Evolutionary conservation across 2,113 vertebrate species (phyloP), one percentile per base, ranked within the genome.

Genomic region (Madoqua kirkii): DNA sequence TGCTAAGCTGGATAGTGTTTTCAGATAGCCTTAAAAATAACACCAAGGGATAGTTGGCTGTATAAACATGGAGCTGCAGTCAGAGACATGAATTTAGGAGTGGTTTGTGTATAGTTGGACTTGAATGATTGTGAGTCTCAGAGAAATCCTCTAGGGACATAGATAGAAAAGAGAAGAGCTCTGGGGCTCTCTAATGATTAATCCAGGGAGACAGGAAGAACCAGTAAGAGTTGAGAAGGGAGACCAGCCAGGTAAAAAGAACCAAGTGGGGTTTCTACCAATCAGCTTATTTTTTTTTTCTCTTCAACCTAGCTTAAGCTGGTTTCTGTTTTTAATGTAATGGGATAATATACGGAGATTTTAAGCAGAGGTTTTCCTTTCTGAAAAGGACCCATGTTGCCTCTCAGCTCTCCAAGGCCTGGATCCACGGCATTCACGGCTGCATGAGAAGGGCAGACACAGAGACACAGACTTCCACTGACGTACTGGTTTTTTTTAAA

Each of bases 321-420:
- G 86, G 79, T 74, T 64, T 93, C 81, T 95, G 81, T 83, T 95
- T 78, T 36, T 74, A 89, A 89, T 36, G 52, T 90, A 95, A 90
- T 62, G 31, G 54, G 86, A 86, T 95, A 64, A 89, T 64, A 90
- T 54, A 52, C 0, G 6, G 48, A 89, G 60, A 93, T 96, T 96
- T 90, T 57, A 64, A 76, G 86, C 60, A 55, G 71, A 96, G 60
- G 43, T 81, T 94, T 96, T 62, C 79, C 67, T 96, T 97, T 96
- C 85, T 96, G 85, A 82, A 90, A 96, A 86, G 86, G n/a, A 87
- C 48, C 48, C 52, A 6, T 25, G 52, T 81, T 91, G 57, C 78
- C 55, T 89, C 27, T 16, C 16, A 40, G 89, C 50, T 81, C 60
- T 85, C 43, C 86, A 29, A 2, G 16, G 14, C 16, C 36, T 14